Base-by-base conservation (phyloP, 2,113 vertebrate genomes). In the Progne subis region DNA sequence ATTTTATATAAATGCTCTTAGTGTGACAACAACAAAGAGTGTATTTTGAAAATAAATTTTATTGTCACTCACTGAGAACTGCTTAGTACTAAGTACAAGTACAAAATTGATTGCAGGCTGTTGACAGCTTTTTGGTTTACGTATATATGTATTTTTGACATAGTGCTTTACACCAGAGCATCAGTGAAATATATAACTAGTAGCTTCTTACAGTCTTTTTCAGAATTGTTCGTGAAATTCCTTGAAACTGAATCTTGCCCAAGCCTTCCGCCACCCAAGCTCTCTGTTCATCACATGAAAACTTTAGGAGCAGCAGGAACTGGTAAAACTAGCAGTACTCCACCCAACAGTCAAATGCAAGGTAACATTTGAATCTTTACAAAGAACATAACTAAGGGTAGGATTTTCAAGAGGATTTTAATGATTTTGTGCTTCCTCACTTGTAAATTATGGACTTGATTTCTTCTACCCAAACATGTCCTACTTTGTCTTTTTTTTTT, bases 181-280 rank as follows among this genome's bases (percentile, higher is more conserved):
- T 91, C 43, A 50, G 11, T 88, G 55, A 77, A 88, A 77, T 86
- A 24, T 6, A 4, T 95, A 92, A 97, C 69, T 59, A 11, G 12
- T 67, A 69, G 71, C 82, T 47, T 95, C 52, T 95, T 94, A 44
- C 80, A 99, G 99, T 99, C 99, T 84, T 99, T 99, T 98, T 99
- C 99, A 67, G 99, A 99, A 97, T 98, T 99, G 97, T 99, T 99
- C 47, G 98, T 99, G 60, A 99, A 99, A 96, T 99, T 99, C 97
- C 97, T 99, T 60, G 99, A 99, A 97, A 98, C 98, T 56, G 99
- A 99, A 97, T 99, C 99, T 37, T 97, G 98, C 46, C 99, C 99
- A 2, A 97, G 97, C 17, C 91, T 98, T 78, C 99, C 99, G 12
- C 98, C 98, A 39, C 99, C 98, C 41, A 99, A 96, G 90, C 98